Evolutionary conservation across 2,888 invertebrate species (phyloP).

Genomic region (Colostygia pectinataria): DNA sequence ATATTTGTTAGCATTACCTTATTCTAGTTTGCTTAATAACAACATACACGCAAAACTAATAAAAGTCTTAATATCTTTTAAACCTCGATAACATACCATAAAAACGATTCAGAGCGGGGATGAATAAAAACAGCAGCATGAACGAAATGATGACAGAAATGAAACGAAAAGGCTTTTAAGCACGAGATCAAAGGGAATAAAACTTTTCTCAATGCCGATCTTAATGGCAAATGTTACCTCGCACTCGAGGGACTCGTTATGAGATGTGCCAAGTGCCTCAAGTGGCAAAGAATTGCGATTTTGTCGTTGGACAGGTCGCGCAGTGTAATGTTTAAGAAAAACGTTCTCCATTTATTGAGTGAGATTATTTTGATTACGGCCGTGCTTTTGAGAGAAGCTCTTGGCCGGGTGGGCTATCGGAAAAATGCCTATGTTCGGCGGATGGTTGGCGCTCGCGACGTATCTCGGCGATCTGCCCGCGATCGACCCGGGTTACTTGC

Average conservation of each 20-base stretch:
- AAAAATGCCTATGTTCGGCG: slow-evolving; percentile 31
- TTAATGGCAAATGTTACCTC: slow-evolving; percentile 57
- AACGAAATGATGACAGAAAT: slow-evolving; percentile 35
- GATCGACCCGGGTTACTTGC: slow-evolving; percentile 54
- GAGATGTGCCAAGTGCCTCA: slow-evolving; percentile 61
- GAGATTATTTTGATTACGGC: slow-evolving; percentile 31
- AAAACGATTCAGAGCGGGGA: slow-evolving; percentile 9
- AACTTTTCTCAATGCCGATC: slow-evolving; percentile 45
- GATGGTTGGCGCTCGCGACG: slow-evolving; percentile 52
- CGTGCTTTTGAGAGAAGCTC: slow-evolving; percentile 27
- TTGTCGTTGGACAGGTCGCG: slow-evolving; percentile 41
- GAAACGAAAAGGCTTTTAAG: slow-evolving; percentile 38
- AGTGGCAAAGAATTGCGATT: slow-evolving; percentile 60
- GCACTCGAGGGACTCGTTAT: slow-evolving; percentile 54
- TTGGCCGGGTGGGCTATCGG: slow-evolving; percentile 25
- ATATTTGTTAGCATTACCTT: too few species aligned
- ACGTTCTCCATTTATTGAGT: slow-evolving; percentile 34
- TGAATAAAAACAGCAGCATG: slow-evolving; percentile 17
- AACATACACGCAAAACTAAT: too few species aligned
- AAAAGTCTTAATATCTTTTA: not conserved
- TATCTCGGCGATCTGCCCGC: slow-evolving; percentile 69
- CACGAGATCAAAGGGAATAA: slow-evolving; percentile 49
- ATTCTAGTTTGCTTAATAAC: too few species aligned
- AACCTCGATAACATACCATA: slow-evolving; percentile 1
- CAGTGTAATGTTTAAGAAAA: slow-evolving; percentile 34